Evolutionary conservation across 2,888 invertebrate species (phyloP), one percentile per base, ranked within the genome.

Genomic region (Ferdinandea cuprea): DNA sequence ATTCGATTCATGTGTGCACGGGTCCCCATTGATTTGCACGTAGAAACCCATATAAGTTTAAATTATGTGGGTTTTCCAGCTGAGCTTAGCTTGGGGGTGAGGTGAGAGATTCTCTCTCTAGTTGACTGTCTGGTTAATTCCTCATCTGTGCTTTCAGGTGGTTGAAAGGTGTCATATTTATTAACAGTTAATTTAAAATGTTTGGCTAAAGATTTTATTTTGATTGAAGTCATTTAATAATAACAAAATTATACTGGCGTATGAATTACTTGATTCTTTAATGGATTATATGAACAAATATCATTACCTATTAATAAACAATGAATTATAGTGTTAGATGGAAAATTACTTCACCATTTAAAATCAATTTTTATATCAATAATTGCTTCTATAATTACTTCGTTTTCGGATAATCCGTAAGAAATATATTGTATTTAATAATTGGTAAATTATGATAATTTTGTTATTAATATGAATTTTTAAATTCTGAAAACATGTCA

Each of bases 381-480:
- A 13, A 56, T 56, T 32, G 56, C 68, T 21, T 65, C 42, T 59
- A 68, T 63, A n/a, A 87, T 71, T 0, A 69, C 44, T 85, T 87
- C 87, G 37, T 86, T 86, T 85, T 88, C 3, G 87, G 87, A 48
- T 86, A 54, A 9, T 54, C 32, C 2, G 7, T 54, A 44, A 46
- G 25, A 35, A 73, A 73, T 28, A 15, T 11, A 65, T 50, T 65
- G 11, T 37, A 50, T 15, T 65, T 65, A 37, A 40, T 44, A 13
- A 63, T 35, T 63, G 63, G 48, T 52, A 15, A 17, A 40, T 50
- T 65, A 52, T 65, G 50, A 3, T 44, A 1, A 66, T 66, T 63
- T 48, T 66, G 66, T 21, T 21, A 32, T 54, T 54, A 66, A 54
- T 54, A 54, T 66, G 42, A 44, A 66, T 37, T 46, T 56, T 68